Evolutionary conservation across 1,140 invertebrate genomes (phyloP).

Genomic region (Oedothorax gibbosus): DNA sequence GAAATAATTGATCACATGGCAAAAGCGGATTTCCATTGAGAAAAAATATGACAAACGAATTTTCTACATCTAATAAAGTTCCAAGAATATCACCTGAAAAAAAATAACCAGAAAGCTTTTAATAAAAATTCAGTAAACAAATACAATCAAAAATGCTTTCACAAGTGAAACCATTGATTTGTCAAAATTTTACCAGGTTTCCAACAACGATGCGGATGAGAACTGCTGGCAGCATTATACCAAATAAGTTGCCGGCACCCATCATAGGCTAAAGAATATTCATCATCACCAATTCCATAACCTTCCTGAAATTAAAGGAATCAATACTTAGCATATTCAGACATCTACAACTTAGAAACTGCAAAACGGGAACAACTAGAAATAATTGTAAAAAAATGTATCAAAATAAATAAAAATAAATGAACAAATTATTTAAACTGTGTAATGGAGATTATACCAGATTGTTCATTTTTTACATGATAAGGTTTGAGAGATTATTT

Average conservation of each 20-base stretch:
- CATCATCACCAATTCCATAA: slow-evolving; percentile 94
- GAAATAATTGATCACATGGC: slow-evolving; percentile 80
- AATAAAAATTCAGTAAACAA: neutral
- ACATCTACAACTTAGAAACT: too few species aligned
- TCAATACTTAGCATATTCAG: too few species aligned
- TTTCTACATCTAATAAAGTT: slow-evolving; percentile 82
- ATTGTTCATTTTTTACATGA: too few species aligned
- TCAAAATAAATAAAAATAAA: too few species aligned
- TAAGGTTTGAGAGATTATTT: too few species aligned
- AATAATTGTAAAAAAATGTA: too few species aligned
- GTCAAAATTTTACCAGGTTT: slow-evolving; percentile 72
- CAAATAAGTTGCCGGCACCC: slow-evolving; percentile 90
- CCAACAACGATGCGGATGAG: slow-evolving; percentile 79
- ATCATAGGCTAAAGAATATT: slow-evolving; percentile 90
- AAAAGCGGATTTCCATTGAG: slow-evolving; percentile 82
- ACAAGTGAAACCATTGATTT: neutral
- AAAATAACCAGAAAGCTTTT: slow-evolving; percentile 10
- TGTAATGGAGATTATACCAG: too few species aligned
- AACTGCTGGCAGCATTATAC: slow-evolving; percentile 84
- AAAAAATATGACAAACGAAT: slow-evolving; percentile 82
- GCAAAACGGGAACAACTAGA: too few species aligned
- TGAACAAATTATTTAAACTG: too few species aligned
- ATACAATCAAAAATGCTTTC: neutral
- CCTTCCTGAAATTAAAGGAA: slow-evolving; percentile 77
- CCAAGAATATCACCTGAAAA: slow-evolving; percentile 81